Evolutionary conservation across 2,888 invertebrate genomes (phyloP).

Genomic region (Listrodromus nycthemerus): DNA sequence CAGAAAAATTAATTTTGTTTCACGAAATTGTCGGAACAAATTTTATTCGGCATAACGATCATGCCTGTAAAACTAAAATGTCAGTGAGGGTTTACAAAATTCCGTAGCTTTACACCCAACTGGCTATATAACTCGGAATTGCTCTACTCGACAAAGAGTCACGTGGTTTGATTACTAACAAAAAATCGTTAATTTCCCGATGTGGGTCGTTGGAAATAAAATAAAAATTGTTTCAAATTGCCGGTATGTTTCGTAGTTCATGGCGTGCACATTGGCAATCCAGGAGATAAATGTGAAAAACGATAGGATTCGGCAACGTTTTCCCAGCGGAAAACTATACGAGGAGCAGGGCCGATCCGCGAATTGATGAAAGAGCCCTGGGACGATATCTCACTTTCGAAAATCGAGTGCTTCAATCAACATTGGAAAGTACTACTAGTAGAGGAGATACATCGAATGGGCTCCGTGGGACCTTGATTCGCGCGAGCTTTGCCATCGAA

Average conservation of each 20-base stretch:
- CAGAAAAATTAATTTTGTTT: too few relatives aligned
- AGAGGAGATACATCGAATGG: conserved; percentile 57
- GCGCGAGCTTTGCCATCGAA: conserved; percentile 51
- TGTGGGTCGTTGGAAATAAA: neutral
- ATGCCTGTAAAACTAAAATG: too few relatives aligned
- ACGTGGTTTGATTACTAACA: neutral
- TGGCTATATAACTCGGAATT: neutral
- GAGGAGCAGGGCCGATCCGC: conserved; percentile 31
- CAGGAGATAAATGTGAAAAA: neutral
- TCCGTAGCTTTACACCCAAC: too few relatives aligned
- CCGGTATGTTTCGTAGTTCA: neutral
- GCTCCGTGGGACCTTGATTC: conserved; percentile 62
- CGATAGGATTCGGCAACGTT: neutral
- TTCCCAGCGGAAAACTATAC: neutral
- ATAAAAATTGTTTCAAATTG: neutral
- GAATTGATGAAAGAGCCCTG: conserved; percentile 68
- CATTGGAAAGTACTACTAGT: conserved; percentile 50
- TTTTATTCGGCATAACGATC: too few relatives aligned
- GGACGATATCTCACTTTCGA: conserved; percentile 70
- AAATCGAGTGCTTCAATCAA: conserved; percentile 72
- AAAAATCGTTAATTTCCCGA: neutral
- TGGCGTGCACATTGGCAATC: neutral
- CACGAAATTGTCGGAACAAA: too few relatives aligned
- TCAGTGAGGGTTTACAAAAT: too few relatives aligned
- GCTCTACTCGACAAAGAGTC: too few relatives aligned